phyloP scores from a whole-genome alignment of 2,888 invertebrate genomes.

The Sisyra terminalis region DNA sequence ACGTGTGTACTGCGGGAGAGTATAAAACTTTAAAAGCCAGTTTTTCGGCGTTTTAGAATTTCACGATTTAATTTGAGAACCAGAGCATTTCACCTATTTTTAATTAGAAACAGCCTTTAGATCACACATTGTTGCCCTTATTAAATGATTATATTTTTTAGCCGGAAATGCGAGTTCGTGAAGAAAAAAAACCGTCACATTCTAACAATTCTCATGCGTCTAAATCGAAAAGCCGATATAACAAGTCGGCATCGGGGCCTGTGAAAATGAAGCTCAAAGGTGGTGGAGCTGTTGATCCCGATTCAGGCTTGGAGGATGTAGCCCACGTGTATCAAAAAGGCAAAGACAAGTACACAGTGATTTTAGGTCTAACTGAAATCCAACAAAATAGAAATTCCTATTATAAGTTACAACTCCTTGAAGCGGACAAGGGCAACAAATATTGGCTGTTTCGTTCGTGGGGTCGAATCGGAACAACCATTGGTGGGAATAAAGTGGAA shows the following conservation, averaged over 20 bases:
- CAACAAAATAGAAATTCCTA: constrained; percentile 79
- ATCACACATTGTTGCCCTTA: too few species aligned
- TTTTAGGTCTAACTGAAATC: constrained; percentile 74
- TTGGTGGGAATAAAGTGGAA: constrained; percentile 59
- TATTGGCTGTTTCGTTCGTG: constrained; percentile 81
- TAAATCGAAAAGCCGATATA: constrained; percentile 23
- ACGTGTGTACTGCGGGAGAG: too few species aligned
- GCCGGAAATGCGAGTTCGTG: constrained; percentile 22
- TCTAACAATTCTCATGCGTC: constrained; percentile 12
- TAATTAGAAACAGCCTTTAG: too few species aligned
- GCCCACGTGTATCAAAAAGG: constrained; percentile 59
- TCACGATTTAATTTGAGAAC: too few species aligned
- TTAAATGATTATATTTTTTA: constrained; percentile 12
- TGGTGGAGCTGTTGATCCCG: constrained; percentile 87
- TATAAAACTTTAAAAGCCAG: too few species aligned
- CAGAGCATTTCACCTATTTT: too few species aligned
- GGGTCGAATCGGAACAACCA: constrained; percentile 93
- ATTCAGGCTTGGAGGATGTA: constrained; percentile 56
- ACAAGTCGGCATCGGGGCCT: constrained; percentile 37
- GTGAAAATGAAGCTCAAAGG: constrained; percentile 54
- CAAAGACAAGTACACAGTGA: constrained; percentile 51
- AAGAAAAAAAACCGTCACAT: constrained; percentile 12
- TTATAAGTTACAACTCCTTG: constrained; percentile 85
- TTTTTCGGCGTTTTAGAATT: too few species aligned
- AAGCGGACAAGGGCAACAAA: constrained; percentile 47